phyloP scores from a whole-genome alignment of 2,113 vertebrate species.

The Neotoma lepida region DNA sequence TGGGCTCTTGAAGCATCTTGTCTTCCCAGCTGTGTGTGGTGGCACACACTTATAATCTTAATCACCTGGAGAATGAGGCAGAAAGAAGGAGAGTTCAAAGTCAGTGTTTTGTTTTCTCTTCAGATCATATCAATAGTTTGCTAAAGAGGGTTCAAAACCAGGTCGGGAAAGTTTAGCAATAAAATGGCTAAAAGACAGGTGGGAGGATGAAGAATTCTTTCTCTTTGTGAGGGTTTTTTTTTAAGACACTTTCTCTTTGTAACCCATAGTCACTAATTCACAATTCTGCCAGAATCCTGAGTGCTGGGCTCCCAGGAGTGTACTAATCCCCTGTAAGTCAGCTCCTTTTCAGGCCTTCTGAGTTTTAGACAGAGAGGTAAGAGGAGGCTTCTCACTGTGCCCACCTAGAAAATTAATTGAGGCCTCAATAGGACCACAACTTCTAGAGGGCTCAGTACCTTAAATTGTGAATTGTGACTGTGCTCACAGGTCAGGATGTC shows the following conservation, averaged over 20 bases:
- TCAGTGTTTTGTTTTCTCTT: background rate
- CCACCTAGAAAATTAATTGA: too few relatives aligned
- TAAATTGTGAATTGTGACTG: background rate
- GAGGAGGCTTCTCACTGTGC: too few relatives aligned
- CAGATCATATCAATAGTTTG: background rate
- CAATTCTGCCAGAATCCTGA: background rate
- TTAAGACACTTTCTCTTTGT: background rate
- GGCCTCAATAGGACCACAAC: background rate
- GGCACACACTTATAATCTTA: background rate
- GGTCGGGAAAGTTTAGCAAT: too few relatives aligned
- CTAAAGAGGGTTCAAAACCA: background rate
- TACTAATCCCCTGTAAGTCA: too few relatives aligned
- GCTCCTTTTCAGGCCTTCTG: too few relatives aligned
- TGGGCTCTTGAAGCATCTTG: background rate
- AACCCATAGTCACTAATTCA: background rate
- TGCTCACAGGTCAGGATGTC: background rate
- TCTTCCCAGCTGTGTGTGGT: background rate
- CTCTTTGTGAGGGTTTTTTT: background rate
- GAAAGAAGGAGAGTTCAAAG: background rate
- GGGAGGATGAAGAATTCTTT: background rate
- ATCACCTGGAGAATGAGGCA: background rate
- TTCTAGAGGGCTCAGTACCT: background rate
- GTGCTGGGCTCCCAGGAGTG: background rate
- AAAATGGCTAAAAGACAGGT: background rate
- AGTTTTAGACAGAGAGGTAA: too few relatives aligned